These are phyloP conservation scores for Tromatobia lineatoria DNA, from an alignment of 2,888 invertebrate genomes.

Conservation along the genomic window DNA sequence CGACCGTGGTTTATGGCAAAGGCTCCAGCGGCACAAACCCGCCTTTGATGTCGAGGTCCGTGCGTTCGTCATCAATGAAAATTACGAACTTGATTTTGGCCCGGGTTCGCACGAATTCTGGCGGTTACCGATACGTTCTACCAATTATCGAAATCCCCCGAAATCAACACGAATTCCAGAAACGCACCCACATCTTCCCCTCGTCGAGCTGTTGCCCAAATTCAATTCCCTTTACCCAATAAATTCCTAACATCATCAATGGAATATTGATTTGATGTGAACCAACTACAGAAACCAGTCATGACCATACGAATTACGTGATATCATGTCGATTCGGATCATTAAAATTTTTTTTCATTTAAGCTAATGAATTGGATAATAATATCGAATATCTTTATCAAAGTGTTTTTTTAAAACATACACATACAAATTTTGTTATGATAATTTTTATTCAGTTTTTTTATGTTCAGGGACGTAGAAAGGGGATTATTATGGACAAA, in stretches of 20 bases:
- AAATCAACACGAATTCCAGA: constrained; percentile 9
- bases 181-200: neutral
- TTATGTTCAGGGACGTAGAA: too few relatives aligned
- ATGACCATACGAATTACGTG: neutral
- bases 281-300: neutral
- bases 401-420: too few relatives aligned
- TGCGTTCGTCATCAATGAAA: constrained; percentile 19
- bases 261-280: neutral
- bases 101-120: neutral
- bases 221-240: neutral
- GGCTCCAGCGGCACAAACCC: constrained; percentile 11
- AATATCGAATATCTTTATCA: too few relatives aligned
- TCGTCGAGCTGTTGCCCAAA: neutral
- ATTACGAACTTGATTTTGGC: constrained; percentile 49
- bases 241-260: neutral
- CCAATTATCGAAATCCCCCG: constrained; percentile 18
- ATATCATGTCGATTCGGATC: neutral
- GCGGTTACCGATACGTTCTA: constrained; percentile 46
- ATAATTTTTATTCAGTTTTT: too few relatives aligned
- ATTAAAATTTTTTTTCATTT: too few relatives aligned
- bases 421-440: too few relatives aligned
- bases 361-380: too few relatives aligned
- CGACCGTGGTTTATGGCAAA: constrained; percentile 28
- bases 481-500: too few relatives aligned
- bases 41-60: constrained; percentile 47